Evolutionary conservation across 2,888 invertebrate genomes (phyloP), one percentile per base, ranked within the genome.

Genomic region (Lasioglossum calceatum): DNA sequence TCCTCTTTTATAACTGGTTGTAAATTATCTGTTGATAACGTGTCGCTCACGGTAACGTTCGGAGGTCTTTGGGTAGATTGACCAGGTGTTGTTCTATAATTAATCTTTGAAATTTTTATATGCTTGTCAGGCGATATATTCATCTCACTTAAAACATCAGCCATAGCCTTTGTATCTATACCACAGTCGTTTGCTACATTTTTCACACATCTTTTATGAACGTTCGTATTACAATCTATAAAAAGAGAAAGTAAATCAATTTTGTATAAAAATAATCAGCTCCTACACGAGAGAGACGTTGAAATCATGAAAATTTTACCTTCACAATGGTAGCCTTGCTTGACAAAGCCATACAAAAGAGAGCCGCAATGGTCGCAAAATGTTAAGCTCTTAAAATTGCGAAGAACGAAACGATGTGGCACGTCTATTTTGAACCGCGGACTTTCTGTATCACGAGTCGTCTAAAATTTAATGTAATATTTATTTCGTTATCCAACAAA

Each of bases 281-380:
- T 27, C 50, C 10, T 5, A 23, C 4, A 19, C 8, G 16, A 42
- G 10, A 42, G 16, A 42, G 10, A 42, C 27, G 16, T 71, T 23
- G 27, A 0, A 10, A 12, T 23, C 27, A 42, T 58, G 14, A 23
- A 81, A 89, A 42, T n/a, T 42, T 93, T 95, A 98, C 98, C 97
- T 96, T 98, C 98, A 95, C 99, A 99, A 96, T 99, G 99, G 92
- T 99, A 96, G 80, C 99, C 99, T 96, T 99, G 99, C 95, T 97
- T 98, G 95, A 99, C 97, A 93, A 99, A 97, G 44, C 99, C 99
- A 95, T 99, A 99, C 87, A 99, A 97, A 95, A 99, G 96, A 87
- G 99, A 99, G 92, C 99, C 99, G 96, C 99, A 99, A 96, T 99
- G 99, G 96, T 99, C 99, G 96, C 99, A 99, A 96, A 99, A 99